Conservation (phyloP, 1,140 invertebrate genomes). For the Sinonovacula constricta region DNA sequence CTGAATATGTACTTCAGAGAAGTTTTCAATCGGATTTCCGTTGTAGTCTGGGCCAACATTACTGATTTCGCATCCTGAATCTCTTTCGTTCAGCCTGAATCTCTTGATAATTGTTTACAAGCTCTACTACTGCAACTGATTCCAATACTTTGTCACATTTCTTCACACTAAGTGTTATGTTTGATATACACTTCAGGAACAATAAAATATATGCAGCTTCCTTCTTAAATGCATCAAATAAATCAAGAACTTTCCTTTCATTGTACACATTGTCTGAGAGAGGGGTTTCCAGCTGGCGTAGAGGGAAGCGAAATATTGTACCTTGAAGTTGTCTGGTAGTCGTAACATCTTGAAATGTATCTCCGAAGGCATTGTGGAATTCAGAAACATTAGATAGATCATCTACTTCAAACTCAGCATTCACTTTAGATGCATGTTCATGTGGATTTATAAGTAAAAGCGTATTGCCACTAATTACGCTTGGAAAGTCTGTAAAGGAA, state of each 20-base stretch:
- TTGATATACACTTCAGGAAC: conserved; percentile 57
- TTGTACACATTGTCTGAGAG: conserved; percentile 56
- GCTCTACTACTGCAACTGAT: neutral
- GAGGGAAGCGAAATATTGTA: conserved; percentile 72
- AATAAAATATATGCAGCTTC: conserved; percentile 54
- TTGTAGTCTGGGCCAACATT: neutral
- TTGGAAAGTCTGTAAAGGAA: conserved; percentile 39
- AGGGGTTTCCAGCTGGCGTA: conserved; percentile 55
- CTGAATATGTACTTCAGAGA: neutral
- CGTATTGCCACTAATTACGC: conserved; percentile 35
- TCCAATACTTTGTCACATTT: neutral
- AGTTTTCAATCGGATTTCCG: neutral
- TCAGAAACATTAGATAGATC: neutral
- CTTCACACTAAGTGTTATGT: neutral
- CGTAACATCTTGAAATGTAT: conserved; percentile 1
- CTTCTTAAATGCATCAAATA: conserved; percentile 57
- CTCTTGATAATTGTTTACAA: neutral
- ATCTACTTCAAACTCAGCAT: conserved; percentile 21
- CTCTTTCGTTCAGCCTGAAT: neutral
- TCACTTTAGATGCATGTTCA: neutral
- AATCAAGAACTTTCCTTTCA: conserved; percentile 51
- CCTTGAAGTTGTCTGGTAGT: too few relatives aligned
- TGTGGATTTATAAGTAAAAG: conserved; percentile 38
- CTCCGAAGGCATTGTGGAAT: conserved; percentile 10
- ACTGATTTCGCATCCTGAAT: neutral